Percentiles rank a stretch among this genome's conserved stretches.
phyloP scores from a whole-genome alignment of 1,140 invertebrate species.

The Aphaenogaster floridana region DNA sequence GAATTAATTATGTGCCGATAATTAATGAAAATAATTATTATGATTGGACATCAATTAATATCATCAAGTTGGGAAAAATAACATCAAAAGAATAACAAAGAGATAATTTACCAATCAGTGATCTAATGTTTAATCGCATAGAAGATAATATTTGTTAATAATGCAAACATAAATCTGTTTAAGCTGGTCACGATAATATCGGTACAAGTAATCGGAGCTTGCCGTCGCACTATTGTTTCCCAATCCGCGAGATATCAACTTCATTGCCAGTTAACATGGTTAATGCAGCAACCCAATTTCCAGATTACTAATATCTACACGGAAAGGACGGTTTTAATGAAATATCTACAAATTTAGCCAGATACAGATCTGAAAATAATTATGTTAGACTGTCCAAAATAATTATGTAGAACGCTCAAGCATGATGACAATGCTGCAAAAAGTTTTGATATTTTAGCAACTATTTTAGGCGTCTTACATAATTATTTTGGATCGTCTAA shows the following conservation, averaged over 20 bases:
- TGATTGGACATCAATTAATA: background rate
- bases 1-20: background rate
- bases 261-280: conserved; percentile 44
- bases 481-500: too few species aligned
- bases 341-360: too few species aligned
- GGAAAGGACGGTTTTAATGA: too few species aligned
- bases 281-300: conserved; percentile 23
- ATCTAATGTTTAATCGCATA: background rate
- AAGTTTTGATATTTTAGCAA: too few species aligned
- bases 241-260: conserved; percentile 30
- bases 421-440: too few species aligned
- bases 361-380: too few species aligned
- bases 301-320: conserved; percentile 33
- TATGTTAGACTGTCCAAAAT: too few species aligned
- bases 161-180: conserved; percentile 43
- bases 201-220: conserved; percentile 32
- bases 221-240: conserved; percentile 18
- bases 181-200: conserved; percentile 26
- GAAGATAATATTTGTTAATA: background rate
- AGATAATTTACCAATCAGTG: background rate
- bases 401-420: too few species aligned
- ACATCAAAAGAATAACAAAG: background rate
- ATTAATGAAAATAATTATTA: conserved; percentile 28
- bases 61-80: background rate
- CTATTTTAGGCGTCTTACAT: too few species aligned